Conservation (phyloP, 2,113 vertebrate species). For the Ctenodactylus gundi region DNA sequence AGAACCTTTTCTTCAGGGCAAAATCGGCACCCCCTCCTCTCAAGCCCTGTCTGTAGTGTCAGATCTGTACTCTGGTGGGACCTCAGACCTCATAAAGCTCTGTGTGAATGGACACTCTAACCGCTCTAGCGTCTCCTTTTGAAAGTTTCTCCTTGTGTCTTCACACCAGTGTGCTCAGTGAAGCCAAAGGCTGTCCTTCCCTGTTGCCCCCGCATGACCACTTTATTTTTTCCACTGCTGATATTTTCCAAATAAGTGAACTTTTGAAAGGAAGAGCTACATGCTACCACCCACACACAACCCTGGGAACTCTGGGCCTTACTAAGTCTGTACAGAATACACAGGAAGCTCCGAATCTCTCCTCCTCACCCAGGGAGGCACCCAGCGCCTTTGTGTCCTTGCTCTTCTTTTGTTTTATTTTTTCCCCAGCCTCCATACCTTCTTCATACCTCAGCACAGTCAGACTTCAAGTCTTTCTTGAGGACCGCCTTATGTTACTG, state of each 20-base stretch:
- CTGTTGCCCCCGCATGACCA: rapidly evolving
- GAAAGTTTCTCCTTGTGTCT: not conserved
- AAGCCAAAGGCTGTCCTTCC: not conserved
- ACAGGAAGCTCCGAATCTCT: not conserved
- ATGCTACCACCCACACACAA: not conserved
- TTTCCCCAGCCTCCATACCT: not conserved
- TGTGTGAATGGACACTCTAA: not conserved
- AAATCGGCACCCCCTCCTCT: not conserved
- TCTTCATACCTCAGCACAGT: not conserved
- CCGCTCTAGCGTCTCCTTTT: not conserved
- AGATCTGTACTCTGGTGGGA: not conserved
- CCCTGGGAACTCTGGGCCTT: not conserved
- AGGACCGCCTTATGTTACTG: not conserved
- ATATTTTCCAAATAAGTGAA: not conserved
- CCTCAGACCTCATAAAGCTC: not conserved
- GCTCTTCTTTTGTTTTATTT: not conserved
- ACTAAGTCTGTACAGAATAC: rapidly evolving
- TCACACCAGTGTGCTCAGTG: not conserved
- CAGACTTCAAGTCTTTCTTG: not conserved
- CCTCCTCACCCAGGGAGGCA: rapidly evolving
- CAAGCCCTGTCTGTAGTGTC: not conserved
- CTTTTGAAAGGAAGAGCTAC: not conserved
- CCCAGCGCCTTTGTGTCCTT: not conserved
- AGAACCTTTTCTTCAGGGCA: not conserved
- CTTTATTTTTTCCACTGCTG: not conserved